Evolutionary conservation across 2,888 invertebrate species (phyloP).

Genomic region (Meghimatium bilineatum): DNA sequence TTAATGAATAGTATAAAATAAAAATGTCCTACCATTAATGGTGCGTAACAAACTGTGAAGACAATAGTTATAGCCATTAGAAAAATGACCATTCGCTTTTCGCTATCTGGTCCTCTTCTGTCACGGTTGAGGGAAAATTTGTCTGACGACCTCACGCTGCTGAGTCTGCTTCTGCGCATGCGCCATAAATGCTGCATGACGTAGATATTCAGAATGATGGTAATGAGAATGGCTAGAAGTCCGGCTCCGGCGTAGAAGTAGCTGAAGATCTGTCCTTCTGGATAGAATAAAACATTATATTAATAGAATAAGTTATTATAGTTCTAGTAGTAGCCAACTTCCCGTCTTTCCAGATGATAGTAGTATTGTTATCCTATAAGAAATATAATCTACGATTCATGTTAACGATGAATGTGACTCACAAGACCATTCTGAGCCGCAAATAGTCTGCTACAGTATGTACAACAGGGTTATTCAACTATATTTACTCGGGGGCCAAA

Average conservation of each 20-base stretch:
- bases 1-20: background rate
- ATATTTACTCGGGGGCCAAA: too few species aligned
- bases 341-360: too few species aligned
- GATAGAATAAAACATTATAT: background rate
- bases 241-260: conserved; percentile 70
- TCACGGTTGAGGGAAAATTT: background rate
- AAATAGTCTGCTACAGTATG: too few species aligned
- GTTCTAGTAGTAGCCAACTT: too few species aligned
- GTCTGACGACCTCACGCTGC: conserved; percentile 4
- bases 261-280: conserved; percentile 59
- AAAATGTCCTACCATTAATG: conserved; percentile 72
- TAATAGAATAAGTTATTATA: background rate
- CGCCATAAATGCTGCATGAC: conserved; percentile 66
- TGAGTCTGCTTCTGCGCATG: conserved; percentile 56
- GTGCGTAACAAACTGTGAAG: conserved; percentile 76
- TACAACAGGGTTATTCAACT: too few species aligned
- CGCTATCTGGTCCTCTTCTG: conserved; percentile 31
- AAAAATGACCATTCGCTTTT: conserved; percentile 76
- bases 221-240: conserved; percentile 62
- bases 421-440: too few species aligned
- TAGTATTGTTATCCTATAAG: too few species aligned
- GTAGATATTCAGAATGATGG: conserved; percentile 64
- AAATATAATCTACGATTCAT: too few species aligned
- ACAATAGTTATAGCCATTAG: conserved; percentile 75
- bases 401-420: too few species aligned